Percentiles rank a stretch among this genome's conserved stretches.
These are phyloP conservation scores for Julus scandinavius DNA, from an alignment of 2,888 invertebrate species.

Conservation along the genomic window DNA sequence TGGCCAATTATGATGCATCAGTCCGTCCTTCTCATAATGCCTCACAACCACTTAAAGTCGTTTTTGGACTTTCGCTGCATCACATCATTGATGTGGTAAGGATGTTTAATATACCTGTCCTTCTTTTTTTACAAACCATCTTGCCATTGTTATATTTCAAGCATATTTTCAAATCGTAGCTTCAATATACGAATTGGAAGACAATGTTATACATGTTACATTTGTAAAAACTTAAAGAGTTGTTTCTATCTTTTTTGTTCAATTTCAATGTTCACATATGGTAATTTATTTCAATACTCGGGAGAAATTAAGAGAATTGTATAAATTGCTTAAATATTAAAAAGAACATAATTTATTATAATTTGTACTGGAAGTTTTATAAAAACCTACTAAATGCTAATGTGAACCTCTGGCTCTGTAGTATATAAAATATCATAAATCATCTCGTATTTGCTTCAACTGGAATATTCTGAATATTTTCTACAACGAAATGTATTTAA, in stretches of 20 bases:
- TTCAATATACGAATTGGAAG: neutral
- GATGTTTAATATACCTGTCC: neutral
- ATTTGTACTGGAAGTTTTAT: too few relatives aligned
- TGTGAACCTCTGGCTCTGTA: too few relatives aligned
- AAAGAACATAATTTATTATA: too few relatives aligned
- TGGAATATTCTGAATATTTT: too few relatives aligned
- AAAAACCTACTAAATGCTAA: too few relatives aligned
- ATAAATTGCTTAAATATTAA: too few relatives aligned
- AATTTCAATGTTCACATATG: too few relatives aligned
- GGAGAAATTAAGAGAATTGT: too few relatives aligned
- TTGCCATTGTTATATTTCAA: neutral
- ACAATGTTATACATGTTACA: neutral
- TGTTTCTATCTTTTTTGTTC: neutral
- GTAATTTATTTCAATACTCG: too few relatives aligned
- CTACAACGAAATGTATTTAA: too few relatives aligned
- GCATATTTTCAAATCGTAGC: neutral
- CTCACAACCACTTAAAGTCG: conserved; percentile 78
- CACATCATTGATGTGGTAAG: conserved; percentile 88
- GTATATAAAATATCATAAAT: too few relatives aligned
- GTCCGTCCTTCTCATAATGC: conserved; percentile 80
- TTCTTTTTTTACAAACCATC: neutral
- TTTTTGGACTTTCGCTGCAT: conserved; percentile 83
- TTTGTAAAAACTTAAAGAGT: neutral
- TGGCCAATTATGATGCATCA: conserved; percentile 81
- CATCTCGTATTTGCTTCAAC: too few relatives aligned